Conservation (phyloP, 2,113 vertebrate species). For the Spermophilus dauricus region DNA sequence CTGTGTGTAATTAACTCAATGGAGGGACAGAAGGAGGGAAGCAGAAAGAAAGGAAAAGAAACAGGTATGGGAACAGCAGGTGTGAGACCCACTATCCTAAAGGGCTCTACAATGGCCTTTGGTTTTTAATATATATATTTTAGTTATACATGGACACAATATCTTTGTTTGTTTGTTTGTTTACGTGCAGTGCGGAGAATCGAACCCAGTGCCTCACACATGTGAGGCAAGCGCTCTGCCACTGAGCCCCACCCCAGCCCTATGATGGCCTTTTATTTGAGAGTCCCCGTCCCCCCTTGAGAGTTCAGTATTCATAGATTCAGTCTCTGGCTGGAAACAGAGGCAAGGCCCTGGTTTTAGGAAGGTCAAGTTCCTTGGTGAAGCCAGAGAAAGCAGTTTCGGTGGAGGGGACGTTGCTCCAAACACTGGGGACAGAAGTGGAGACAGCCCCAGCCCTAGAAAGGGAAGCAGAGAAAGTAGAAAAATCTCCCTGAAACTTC, state of each 20-base stretch:
- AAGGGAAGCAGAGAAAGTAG: neutral
- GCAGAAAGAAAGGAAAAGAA: neutral
- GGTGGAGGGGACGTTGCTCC: accelerated
- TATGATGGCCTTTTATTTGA: neutral
- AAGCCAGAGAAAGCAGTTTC: neutral
- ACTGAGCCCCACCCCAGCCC: no score
- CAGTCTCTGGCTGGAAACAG: neutral
- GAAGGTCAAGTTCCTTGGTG: neutral
- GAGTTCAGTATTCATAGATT: neutral
- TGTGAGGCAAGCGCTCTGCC: no score
- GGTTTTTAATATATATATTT: no score
- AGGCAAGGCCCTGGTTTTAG: neutral
- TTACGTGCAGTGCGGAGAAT: no score
- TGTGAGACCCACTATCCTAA: neutral
- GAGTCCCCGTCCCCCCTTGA: neutral
- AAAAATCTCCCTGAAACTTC: neutral
- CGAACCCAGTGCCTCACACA: no score
- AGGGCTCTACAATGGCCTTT: neutral
- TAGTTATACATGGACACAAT: no score
- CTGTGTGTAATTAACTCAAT: neutral
- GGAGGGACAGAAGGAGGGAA: neutral
- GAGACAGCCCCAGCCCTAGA: neutral
- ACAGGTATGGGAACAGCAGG: no score
- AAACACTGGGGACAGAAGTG: neutral
- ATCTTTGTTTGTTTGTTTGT: no score